phyloP scores from a whole-genome alignment of 2,888 invertebrate species.

The Apamea monoglypha region DNA sequence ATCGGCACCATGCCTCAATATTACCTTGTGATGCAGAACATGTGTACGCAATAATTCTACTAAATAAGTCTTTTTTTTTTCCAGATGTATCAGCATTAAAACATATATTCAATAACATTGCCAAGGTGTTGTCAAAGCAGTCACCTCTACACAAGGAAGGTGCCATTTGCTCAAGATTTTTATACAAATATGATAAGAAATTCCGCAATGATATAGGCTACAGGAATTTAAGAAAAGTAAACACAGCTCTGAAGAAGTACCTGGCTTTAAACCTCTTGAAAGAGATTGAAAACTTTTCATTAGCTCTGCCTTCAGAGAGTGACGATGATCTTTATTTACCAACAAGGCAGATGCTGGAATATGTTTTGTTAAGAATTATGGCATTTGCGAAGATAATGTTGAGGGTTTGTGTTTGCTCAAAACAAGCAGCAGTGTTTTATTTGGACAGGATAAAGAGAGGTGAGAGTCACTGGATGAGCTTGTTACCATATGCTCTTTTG shows the following conservation, averaged over 20 bases:
- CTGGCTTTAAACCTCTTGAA: slow-evolving; percentile 84
- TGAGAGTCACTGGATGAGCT: slow-evolving; percentile 90
- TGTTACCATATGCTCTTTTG: slow-evolving; percentile 89
- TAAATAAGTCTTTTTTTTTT: slow-evolving; percentile 53
- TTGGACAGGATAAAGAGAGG: slow-evolving; percentile 88
- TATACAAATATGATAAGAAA: slow-evolving; percentile 91
- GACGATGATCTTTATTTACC: slow-evolving; percentile 83
- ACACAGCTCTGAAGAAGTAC: slow-evolving; percentile 88
- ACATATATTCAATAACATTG: slow-evolving; percentile 75
- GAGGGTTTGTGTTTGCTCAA: slow-evolving; percentile 86
- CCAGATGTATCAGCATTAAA: slow-evolving; percentile 78
- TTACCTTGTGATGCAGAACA: not conserved
- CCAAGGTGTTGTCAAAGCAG: slow-evolving; percentile 81
- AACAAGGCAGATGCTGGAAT: slow-evolving; percentile 91
- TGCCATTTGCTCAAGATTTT: slow-evolving; percentile 88
- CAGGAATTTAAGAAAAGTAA: slow-evolving; percentile 89
- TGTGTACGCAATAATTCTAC: not conserved
- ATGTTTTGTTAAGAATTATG: slow-evolving; percentile 88
- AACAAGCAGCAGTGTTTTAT: slow-evolving; percentile 87
- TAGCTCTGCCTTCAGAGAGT: slow-evolving; percentile 77
- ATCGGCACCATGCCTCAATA: not conserved
- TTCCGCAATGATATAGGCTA: slow-evolving; percentile 91
- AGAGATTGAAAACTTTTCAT: slow-evolving; percentile 81
- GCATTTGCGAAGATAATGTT: slow-evolving; percentile 90
- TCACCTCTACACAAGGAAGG: slow-evolving; percentile 89